phyloP scores from a whole-genome alignment of 2,888 invertebrate genomes.

The Gymnosoma rotundatum region DNA sequence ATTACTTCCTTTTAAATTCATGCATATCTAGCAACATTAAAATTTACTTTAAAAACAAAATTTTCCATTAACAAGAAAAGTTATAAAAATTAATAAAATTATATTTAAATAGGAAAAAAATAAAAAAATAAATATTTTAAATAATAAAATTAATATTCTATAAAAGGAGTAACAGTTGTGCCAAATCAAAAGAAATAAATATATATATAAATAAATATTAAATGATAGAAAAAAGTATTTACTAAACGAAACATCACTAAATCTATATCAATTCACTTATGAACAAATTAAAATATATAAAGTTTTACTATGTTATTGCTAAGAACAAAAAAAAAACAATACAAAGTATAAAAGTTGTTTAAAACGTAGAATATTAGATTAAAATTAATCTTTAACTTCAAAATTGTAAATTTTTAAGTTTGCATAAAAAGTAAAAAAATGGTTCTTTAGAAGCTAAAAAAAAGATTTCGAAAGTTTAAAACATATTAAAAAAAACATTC shows the following conservation, averaged over 20 bases:
- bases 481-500: too few species aligned
- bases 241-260: slow-evolving; percentile 61
- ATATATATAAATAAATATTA: slow-evolving; percentile 38
- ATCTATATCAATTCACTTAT: slow-evolving; percentile 53
- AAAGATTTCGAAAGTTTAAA: too few species aligned
- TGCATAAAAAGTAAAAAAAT: too few species aligned
- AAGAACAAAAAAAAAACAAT: background rate
- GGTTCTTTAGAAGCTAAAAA: too few species aligned
- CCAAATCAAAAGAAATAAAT: slow-evolving; percentile 70
- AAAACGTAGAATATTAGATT: slow-evolving; percentile 3
- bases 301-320: slow-evolving; percentile 19
- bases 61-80: too few species aligned
- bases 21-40: slow-evolving; percentile 70
- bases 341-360: slow-evolving; percentile 18
- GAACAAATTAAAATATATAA: slow-evolving; percentile 35
- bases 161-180: slow-evolving; percentile 71
- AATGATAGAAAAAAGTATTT: slow-evolving; percentile 40
- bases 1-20: slow-evolving; percentile 40
- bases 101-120: too few species aligned
- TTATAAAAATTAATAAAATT: too few species aligned
- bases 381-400: background rate
- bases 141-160: slow-evolving; percentile 51
- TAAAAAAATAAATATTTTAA: slow-evolving; percentile 35
- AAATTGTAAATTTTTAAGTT: too few species aligned
- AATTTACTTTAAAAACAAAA: background rate